Conservation (phyloP, 2,888 invertebrate genomes). For the Epicampocera succincta region DNA sequence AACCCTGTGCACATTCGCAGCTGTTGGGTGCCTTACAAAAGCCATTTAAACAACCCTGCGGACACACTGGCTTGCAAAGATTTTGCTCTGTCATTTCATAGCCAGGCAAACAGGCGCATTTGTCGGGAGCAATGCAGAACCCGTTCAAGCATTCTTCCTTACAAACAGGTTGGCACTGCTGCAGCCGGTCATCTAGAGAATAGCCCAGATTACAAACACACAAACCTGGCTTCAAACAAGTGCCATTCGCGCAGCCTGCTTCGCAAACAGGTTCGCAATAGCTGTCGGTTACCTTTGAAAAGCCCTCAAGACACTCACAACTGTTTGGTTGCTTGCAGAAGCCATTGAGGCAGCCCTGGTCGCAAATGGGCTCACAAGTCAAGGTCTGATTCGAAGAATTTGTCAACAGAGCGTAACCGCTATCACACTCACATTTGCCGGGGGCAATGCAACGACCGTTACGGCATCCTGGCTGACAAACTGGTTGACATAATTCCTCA, state of each 20-base stretch:
- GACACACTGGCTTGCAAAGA: conserved; percentile 82
- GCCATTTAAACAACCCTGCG: conserved; percentile 74
- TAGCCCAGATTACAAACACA: conserved; percentile 71
- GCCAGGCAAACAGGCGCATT: conserved; percentile 80
- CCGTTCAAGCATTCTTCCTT: conserved; percentile 85
- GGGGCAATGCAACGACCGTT: conserved; percentile 78
- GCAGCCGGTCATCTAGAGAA: not conserved
- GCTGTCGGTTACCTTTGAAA: conserved; percentile 70
- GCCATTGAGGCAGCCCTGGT: conserved; percentile 73
- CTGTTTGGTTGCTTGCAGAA: conserved; percentile 85
- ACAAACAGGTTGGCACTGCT: conserved; percentile 72
- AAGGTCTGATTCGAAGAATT: not conserved
- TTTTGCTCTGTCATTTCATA: conserved; percentile 46
- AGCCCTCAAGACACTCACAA: conserved; percentile 87
- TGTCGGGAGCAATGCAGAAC: conserved; percentile 84
- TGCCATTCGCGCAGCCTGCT: conserved; percentile 75
- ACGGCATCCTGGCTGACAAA: conserved; percentile 71
- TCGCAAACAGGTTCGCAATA: conserved; percentile 72
- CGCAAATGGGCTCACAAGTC: conserved; percentile 71
- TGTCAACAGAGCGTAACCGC: not conserved
- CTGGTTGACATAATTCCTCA: conserved; percentile 82
- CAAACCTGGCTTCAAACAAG: conserved; percentile 75
- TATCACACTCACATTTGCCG: conserved; percentile 72
- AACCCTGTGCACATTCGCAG: conserved; percentile 71
- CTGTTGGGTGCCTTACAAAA: conserved; percentile 75